A percentile compares a stretch with the other conserved stretches of the same genome.
These are phyloP conservation scores for Phenganax stokvisi DNA, from an alignment of 92 coral and sea anemone species.

Conservation along the genomic window DNA sequence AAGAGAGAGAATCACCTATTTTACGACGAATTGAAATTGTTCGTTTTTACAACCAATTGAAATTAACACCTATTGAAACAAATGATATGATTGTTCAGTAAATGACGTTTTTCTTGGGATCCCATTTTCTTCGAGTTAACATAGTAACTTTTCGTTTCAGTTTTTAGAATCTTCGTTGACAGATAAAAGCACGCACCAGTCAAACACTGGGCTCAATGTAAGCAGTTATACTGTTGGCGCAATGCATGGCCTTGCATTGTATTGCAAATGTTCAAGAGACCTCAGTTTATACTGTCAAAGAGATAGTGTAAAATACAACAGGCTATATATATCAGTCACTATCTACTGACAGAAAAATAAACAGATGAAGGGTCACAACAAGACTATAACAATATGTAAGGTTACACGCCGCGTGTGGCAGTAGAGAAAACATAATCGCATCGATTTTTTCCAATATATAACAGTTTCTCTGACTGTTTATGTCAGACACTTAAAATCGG, in stretches of 20 bases:
- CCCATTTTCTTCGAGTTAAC: constrained; percentile 1
- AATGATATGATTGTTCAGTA: not conserved
- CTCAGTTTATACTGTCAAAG: not conserved
- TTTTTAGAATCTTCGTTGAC: constrained; percentile 2
- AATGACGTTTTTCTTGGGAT: constrained; percentile 15
- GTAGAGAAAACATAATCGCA: not conserved
- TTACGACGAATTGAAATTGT: not conserved
- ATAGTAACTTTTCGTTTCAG: not conserved
- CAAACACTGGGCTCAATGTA: not conserved
- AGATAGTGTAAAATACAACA: not conserved
- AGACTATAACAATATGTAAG: not conserved
- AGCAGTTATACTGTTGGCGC: not conserved
- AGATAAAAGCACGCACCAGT: not conserved
- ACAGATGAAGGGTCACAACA: not conserved
- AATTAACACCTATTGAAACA: not conserved
- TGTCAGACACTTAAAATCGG: constrained; percentile 21
- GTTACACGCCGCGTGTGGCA: not conserved
- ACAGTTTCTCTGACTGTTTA: constrained; percentile 3
- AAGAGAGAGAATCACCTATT: not conserved
- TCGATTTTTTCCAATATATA: not conserved
- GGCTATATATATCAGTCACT: not conserved
- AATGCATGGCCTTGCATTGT: not conserved
- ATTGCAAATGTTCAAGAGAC: constrained; percentile 7
- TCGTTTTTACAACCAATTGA: constrained; percentile 4
- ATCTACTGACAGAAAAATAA: not conserved